A percentile compares a stretch with the other conserved stretches of the same genome.
Evolutionary conservation across 2,797 vertebrate genomes (phyloP).

Genomic region (Astyanax mexicanus): DNA sequence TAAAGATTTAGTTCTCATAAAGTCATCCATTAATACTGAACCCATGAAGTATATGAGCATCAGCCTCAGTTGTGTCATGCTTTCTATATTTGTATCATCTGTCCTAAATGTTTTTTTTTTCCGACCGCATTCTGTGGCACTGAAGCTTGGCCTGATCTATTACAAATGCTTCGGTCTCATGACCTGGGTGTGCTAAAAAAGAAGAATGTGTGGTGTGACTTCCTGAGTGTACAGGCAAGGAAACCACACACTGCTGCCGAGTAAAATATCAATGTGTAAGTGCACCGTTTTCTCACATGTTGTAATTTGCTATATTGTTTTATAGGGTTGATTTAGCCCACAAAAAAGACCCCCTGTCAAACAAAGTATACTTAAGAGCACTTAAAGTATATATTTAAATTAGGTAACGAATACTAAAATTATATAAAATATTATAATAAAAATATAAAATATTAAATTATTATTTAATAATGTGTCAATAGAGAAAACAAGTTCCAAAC

Average conservation of each 20-base stretch:
- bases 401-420: too few relatives aligned
- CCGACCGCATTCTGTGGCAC: slow-evolving; percentile 24
- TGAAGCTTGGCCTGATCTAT: not conserved
- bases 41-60: not conserved
- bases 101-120: slow-evolving; percentile 23
- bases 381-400: too few relatives aligned
- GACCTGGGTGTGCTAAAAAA: slow-evolving; percentile 23
- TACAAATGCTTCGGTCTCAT: not conserved
- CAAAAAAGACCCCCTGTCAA: too few relatives aligned
- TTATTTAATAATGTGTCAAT: too few relatives aligned
- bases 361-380: too few relatives aligned
- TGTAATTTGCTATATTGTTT: not conserved
- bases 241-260: slow-evolving; percentile 18
- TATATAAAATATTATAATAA: too few relatives aligned
- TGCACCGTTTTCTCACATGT: not conserved
- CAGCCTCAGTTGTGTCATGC: not conserved
- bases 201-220: slow-evolving; percentile 12
- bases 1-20: not conserved
- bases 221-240: slow-evolving; percentile 38
- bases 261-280: not conserved
- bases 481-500: too few relatives aligned
- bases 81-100: not conserved
- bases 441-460: too few relatives aligned
- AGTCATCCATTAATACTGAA: not conserved
- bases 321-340: not conserved